Base-by-base conservation (phyloP, 2,113 vertebrate species). In the Addax nasomaculatus region DNA sequence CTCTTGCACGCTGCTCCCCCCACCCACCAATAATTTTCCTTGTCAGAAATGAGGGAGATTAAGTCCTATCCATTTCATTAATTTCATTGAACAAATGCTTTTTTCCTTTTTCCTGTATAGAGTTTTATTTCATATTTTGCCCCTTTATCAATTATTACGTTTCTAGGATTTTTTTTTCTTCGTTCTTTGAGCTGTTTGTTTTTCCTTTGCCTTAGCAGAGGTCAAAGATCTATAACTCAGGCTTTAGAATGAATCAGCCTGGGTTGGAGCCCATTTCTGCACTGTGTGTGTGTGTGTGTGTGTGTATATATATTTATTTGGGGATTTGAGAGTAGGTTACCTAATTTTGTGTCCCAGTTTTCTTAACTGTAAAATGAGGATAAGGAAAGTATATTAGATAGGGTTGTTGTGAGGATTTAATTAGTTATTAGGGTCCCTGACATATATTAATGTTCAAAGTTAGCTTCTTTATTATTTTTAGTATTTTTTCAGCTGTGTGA, bases 321-420 rank as follows among this genome's bases (percentile, higher is more conserved):
- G 84, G 43, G 5, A 80, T 47, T 95, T 90, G 73, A 84, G 62
- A 23, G 45, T 70, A 89, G 43, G 17, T 79, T 89, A 78, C 60
- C 64, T 90, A 53, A 73, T 80, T 76, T 96, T 80, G 87, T 90
- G 85, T 78, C 21, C 70, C 39, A 94, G 81, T 81, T 97, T 97
- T 92, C 30, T 78, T 57, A 67, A 84, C 36, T 87, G 45, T 92
- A 51, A 87, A 86, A 95, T 73, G 80, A 89, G 25, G 19, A 25
- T 87, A 89, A 93, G 30, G 76, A 73, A 79, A 45, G 6, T 93
- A 39, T 95, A 64, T 90, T 64, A 67, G 23, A 15, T 83, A 87
- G 57, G 19, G 53, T 88, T 92, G 53, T 64, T 79, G 10, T 83
- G 30, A 93, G 43, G 62, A 80, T 94, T 94, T 91, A 67, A 25